These are phyloP conservation scores for Caenorhabditis remanei DNA, from an alignment of 1,140 invertebrate species.

Conservation along the genomic window DNA sequence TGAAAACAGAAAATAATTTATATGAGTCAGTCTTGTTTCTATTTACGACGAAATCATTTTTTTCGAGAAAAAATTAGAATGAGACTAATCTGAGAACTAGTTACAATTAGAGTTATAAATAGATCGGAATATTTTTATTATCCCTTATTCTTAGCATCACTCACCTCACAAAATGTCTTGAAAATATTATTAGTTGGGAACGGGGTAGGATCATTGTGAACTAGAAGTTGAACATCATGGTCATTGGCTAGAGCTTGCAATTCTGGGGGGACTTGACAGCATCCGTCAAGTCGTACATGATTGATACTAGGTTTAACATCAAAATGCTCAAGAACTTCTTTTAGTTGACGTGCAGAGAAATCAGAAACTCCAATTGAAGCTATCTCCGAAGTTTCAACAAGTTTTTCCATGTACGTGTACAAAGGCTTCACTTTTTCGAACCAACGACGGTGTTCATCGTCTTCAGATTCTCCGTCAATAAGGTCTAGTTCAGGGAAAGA, in stretches of 20 bases:
- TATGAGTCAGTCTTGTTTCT: no score
- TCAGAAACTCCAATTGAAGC: conserved; percentile 44
- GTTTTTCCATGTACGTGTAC: conserved; percentile 30
- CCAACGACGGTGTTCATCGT: conserved; percentile 40
- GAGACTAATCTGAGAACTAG: no score
- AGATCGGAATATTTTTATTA: no score
- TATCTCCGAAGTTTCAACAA: conserved; percentile 24
- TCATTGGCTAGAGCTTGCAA: conserved; percentile 35
- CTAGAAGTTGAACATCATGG: conserved; percentile 39
- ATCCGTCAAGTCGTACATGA: conserved; percentile 24
- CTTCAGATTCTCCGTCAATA: conserved; percentile 37
- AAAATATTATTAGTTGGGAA: conserved; percentile 51
- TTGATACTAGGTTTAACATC: conserved; percentile 40
- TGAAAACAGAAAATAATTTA: neutral
- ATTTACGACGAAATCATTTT: no score
- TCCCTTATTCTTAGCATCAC: neutral
- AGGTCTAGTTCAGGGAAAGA: conserved; percentile 17
- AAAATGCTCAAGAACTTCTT: conserved; percentile 26
- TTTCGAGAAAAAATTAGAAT: no score
- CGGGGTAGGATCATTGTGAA: conserved; percentile 36
- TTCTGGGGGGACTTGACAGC: conserved; percentile 34
- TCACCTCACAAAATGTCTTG: conserved; percentile 37
- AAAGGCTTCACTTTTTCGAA: conserved; percentile 36
- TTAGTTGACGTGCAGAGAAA: conserved; percentile 15
- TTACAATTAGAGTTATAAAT: no score